Base-by-base conservation (phyloP, 2,113 vertebrate species). In the Mionectes macconnelli region DNA sequence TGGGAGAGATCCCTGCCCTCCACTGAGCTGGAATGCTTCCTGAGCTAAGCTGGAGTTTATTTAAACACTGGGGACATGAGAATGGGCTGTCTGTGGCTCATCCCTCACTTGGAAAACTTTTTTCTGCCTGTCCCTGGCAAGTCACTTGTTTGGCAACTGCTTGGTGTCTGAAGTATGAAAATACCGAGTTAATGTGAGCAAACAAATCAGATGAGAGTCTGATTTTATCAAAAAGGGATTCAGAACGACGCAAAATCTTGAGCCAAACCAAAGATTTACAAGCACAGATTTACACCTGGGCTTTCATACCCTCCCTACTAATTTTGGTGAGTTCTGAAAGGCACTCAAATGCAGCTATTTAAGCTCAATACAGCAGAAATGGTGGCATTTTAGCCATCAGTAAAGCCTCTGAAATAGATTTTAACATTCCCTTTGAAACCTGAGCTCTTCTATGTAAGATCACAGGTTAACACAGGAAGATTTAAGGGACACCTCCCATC, bases 1-100 rank as follows among this genome's bases (percentile, higher is more conserved):
- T 30, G 78, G 37, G 56, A 91, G 47, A 68, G 45, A 39, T 9
- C 40, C 27, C 47, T n/a, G 30, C 10, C 86, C 74, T 91, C 47
- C 74, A 5, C n/a, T 1, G 70, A 75, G 64, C 31, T 40, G 56
- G 69, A 90, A 25, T 6, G 45, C 20, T 23, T 33, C 64, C 47
- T n/a, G 30, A 50, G 77, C 39, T 16, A n/a, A 30, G 27, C 3
- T 7, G 8, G 28, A 14, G 3, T 28, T 55, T 49, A 23, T 24
- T 62, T 35, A 4, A 85, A 49, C 56, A 18, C n/a, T 3, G n/a
- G 5, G 59, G 60, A 39, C 9, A 3, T 1, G 53, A 22, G 6
- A 52, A 45, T 4, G 1, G 1, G 4, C 55, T 7, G 60, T 25
- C 50, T 2, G 2, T 2, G 13, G 63, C 18, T 69, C n/a, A 4